Base-by-base conservation (phyloP, 2,113 vertebrate species). In the Corythornis madagascariensis region DNA sequence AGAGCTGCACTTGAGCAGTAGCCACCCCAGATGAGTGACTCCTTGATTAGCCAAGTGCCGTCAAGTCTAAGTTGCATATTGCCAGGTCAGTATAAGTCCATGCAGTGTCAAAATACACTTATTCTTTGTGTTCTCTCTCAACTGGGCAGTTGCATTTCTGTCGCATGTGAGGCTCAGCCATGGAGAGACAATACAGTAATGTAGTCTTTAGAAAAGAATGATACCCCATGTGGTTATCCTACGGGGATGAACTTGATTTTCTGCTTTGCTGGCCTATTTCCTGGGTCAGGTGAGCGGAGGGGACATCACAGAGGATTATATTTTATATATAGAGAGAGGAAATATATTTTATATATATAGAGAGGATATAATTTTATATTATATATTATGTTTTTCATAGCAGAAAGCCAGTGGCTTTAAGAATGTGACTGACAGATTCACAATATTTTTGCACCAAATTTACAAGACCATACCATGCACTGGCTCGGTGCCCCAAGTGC, bases 251-350 rank as follows among this genome's bases (percentile, higher is more conserved):
- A 70, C 60, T 63, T 69, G 66, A 61, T 78, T 82, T 89, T 66
- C 66, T 87, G 70, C 66, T 92, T 89, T 83, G 74, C 66, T 90
- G 75, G 28, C 38, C 63, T 87, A 33, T 42, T 90, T 90, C 77
- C 81, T 80, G 52, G 31, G 50, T 66, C 71, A 76, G 52, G 52
- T 91, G 84, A 87, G 47, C 89, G 47, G 11, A 78, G n/a, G 55
- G 82, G 38, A 82, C 45, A 86, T 61, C 66, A 83, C 16, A 79
- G 55, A 72, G 11, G 28, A 38, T 76, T 70, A 84, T 21, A 38
- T 38, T 38, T 38, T 38, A 38, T 38, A 38, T 38, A 38, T 2
- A 38, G 4, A 38, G 38, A 38, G 38, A 38, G 38, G 38, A 38
- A 38, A 38, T 38, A 38, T 38, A 38, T 38, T 38, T 38, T 38